Percentiles rank a stretch among this genome's conserved stretches.
Evolutionary conservation across 1,140 invertebrate genomes (phyloP).

Genomic region (Zaprionus tsacasi): DNA sequence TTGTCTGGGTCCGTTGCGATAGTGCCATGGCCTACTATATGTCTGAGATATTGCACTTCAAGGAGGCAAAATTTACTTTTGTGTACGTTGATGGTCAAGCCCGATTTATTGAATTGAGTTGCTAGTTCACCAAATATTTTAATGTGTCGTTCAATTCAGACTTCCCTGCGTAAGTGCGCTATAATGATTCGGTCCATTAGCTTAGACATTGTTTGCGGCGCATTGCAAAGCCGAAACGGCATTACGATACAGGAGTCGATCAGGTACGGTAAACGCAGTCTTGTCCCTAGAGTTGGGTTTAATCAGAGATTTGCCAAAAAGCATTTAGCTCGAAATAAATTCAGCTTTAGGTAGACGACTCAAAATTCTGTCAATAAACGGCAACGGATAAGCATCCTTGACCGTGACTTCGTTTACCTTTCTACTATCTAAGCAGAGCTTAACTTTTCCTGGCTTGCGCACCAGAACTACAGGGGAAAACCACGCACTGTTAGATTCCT

Average conservation of each 20-base stretch:
- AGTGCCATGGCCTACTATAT: too few species aligned
- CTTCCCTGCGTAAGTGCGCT: background rate
- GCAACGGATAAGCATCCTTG: constrained; percentile 39
- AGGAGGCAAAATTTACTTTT: constrained; percentile 8
- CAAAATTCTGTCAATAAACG: constrained; percentile 51
- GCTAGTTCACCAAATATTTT: background rate
- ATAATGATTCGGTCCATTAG: constrained; percentile 27
- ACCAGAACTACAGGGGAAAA: constrained; percentile 17
- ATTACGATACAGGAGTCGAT: constrained; percentile 17
- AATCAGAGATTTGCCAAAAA: constrained; percentile 78
- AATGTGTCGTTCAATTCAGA: constrained; percentile 2
- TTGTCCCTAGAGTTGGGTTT: constrained; percentile 45
- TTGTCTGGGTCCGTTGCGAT: too few species aligned
- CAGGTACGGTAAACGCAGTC: constrained; percentile 59
- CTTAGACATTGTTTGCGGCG: constrained; percentile 19
- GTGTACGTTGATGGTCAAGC: constrained; percentile 20
- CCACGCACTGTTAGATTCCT: constrained; percentile 27
- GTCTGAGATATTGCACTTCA: too few species aligned
- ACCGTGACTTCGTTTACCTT: constrained; percentile 9
- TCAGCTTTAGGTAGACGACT: constrained; percentile 28
- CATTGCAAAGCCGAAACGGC: constrained; percentile 20
- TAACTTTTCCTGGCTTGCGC: constrained; percentile 1
- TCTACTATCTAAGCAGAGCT: background rate
- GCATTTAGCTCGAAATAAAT: constrained; percentile 61
- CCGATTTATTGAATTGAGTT: background rate